These are phyloP conservation scores for Saimiri boliviensis DNA, from an alignment of 2,113 vertebrate species.

Conservation along the genomic window DNA sequence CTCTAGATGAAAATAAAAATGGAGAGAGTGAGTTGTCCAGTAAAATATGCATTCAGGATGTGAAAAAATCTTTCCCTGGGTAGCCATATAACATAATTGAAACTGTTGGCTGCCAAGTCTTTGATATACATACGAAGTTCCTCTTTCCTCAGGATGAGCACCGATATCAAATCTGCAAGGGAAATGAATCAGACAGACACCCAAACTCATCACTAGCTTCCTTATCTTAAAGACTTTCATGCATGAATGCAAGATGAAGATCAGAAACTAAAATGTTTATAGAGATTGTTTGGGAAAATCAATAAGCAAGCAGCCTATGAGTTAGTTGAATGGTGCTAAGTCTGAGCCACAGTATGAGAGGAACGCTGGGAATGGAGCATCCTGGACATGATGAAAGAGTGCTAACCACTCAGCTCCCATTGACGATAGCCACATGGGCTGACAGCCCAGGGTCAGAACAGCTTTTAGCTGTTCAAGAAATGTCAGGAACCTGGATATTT, in stretches of 20 bases:
- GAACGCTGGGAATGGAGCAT: neutral
- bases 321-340: neutral
- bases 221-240: neutral
- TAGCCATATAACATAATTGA: neutral
- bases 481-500: neutral
- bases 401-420: neutral
- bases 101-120: neutral
- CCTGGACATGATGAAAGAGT: neutral
- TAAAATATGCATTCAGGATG: neutral
- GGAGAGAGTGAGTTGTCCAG: neutral
- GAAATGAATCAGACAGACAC: neutral
- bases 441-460: accelerated
- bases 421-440: neutral
- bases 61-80: neutral
- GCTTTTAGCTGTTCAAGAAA: neutral
- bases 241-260: neutral
- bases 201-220: neutral
- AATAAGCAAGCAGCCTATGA: neutral
- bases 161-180: neutral
- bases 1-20: neutral
- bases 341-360: neutral
- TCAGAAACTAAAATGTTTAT: neutral
- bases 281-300: neutral
- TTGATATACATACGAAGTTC: neutral
- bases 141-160: neutral